Evolutionary conservation across 2,113 vertebrate species (phyloP).

Genomic region (Ariopsis seemanni): DNA sequence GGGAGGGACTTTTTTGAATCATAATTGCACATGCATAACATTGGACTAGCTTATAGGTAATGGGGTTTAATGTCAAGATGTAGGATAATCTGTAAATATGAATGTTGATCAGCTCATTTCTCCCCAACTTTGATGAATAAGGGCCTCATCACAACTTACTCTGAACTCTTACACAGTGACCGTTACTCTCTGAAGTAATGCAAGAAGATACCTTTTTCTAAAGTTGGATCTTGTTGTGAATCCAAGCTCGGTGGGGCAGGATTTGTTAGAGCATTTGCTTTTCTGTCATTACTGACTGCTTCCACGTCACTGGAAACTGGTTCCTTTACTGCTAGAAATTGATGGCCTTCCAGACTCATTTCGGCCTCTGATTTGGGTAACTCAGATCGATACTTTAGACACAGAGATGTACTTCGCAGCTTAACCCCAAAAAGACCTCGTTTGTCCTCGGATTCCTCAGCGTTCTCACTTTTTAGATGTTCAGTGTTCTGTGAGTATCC

Average conservation of each 20-base stretch:
- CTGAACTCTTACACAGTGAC: neutral
- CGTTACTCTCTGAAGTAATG: neutral
- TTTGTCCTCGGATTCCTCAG: slow-evolving; percentile 56
- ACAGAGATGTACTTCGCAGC: slow-evolving; percentile 81
- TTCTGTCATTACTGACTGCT: slow-evolving; percentile 6
- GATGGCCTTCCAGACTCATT: slow-evolving; percentile 68
- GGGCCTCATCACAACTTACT: neutral
- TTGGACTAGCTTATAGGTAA: neutral
- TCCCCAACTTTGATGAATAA: neutral
- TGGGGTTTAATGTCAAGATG: neutral
- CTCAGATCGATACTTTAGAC: slow-evolving; percentile 70
- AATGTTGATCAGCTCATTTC: neutral
- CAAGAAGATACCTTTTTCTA: slow-evolving; percentile 26
- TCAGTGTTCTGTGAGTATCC: slow-evolving; percentile 22
- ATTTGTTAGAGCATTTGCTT: slow-evolving; percentile 6
- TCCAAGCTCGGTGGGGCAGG: slow-evolving; percentile 21
- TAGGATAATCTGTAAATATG: neutral
- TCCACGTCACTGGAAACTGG: neutral
- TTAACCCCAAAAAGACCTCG: slow-evolving; percentile 78
- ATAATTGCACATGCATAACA: neutral
- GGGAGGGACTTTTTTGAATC: neutral
- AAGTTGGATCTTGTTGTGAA: slow-evolving; percentile 5
- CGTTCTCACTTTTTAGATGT: slow-evolving; percentile 45
- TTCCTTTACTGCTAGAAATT: slow-evolving; percentile 55
- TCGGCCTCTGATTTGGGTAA: slow-evolving; percentile 61